Percentiles rank a stretch among this genome's conserved stretches.
Conservation (phyloP, 2,113 vertebrate species). For the Ctenomys sociabilis region DNA sequence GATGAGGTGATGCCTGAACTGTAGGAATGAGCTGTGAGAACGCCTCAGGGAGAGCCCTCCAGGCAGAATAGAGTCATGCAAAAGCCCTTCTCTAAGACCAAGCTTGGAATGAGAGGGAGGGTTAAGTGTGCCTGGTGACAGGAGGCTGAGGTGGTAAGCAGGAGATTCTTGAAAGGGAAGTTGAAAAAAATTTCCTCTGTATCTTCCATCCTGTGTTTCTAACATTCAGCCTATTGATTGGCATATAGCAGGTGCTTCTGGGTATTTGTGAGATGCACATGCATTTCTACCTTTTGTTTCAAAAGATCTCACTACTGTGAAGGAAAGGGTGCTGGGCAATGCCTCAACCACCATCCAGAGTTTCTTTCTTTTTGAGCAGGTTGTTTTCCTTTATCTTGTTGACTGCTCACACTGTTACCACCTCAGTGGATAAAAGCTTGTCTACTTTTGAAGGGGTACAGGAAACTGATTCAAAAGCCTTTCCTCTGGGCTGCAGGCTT, state of each 20-base stretch:
- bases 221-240: too few species aligned
- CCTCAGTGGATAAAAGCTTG: not conserved
- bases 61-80: not conserved
- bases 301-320: too few species aligned
- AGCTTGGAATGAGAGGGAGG: accelerated
- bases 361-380: not conserved
- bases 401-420: too few species aligned
- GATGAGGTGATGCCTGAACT: not conserved
- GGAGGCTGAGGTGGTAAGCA: accelerated
- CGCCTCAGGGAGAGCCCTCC: not conserved
- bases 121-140: not conserved
- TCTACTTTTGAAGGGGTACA: not conserved
- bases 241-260: not conserved
- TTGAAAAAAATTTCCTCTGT: not conserved
- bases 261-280: not conserved
- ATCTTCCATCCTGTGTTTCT: not conserved
- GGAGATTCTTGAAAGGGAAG: not conserved
- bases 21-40: not conserved
- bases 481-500: not conserved
- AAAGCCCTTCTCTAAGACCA: not conserved
- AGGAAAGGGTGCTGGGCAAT: not conserved
- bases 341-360: not conserved
- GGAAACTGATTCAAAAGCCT: not conserved
- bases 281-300: not conserved
- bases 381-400: not conserved